These are phyloP conservation scores for Notarius quadriscutis DNA, from an alignment of 2,113 vertebrate species.

Conservation along the genomic window DNA sequence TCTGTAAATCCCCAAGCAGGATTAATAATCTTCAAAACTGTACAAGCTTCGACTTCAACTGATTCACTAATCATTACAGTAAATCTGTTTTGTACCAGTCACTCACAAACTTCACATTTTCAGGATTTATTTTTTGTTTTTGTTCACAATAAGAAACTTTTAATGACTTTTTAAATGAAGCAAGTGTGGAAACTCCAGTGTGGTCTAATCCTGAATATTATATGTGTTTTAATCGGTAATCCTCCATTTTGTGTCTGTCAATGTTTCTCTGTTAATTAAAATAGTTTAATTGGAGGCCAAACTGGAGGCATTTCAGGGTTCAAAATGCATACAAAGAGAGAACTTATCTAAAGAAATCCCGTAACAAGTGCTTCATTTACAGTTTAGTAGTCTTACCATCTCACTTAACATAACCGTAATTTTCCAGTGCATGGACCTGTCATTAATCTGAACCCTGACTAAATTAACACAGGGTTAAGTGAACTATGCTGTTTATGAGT, in stretches of 20 bases:
- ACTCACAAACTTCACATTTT: neutral
- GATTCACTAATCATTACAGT: conserved; percentile 1
- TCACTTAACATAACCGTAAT: conserved; percentile 22
- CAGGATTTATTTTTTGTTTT: neutral
- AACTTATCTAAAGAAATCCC: conserved; percentile 3
- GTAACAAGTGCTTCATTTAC: conserved; percentile 27
- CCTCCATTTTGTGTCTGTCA: neutral
- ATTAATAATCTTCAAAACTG: conserved; percentile 6
- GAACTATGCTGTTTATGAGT: neutral
- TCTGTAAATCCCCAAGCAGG: neutral
- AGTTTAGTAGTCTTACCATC: conserved; percentile 1
- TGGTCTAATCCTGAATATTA: conserved; percentile 2
- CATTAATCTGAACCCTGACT: conserved; percentile 48
- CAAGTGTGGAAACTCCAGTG: neutral
- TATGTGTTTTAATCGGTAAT: neutral
- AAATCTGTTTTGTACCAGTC: neutral
- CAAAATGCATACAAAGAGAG: neutral
- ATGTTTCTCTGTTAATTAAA: neutral
- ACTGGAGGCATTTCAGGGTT: neutral
- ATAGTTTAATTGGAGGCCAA: neutral
- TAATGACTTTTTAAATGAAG: conserved; percentile 5
- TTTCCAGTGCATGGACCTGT: conserved; percentile 14
- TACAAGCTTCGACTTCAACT: neutral
- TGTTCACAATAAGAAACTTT: neutral
- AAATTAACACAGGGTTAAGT: conserved; percentile 40